Evolutionary conservation across 2,888 invertebrate species (phyloP).

Genomic region (Clostera curtula): DNA sequence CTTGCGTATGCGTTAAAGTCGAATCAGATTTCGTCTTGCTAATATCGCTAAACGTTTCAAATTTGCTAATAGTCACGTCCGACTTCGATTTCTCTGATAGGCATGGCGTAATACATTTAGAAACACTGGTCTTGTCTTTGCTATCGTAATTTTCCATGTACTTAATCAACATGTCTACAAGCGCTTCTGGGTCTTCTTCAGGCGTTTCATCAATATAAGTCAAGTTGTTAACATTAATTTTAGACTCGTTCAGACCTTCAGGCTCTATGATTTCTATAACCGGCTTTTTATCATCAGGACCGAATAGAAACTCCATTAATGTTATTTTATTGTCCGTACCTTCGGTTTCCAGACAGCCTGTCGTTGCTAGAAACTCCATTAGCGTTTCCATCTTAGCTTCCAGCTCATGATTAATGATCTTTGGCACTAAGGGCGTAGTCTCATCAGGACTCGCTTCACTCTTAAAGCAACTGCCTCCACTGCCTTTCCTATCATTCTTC

Average conservation of each 20-base stretch:
- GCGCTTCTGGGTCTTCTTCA: slow-evolving; percentile 52
- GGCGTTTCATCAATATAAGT: slow-evolving; percentile 66
- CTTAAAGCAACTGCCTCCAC: slow-evolving; percentile 60
- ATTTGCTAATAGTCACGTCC: slow-evolving; percentile 58
- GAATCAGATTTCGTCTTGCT: slow-evolving; percentile 69
- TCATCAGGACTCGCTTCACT: slow-evolving; percentile 53
- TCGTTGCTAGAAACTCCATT: slow-evolving; percentile 62
- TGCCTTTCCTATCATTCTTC: slow-evolving; percentile 57
- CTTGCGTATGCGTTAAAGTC: slow-evolving; percentile 60
- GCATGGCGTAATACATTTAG: slow-evolving; percentile 50
- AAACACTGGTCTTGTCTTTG: slow-evolving; percentile 44
- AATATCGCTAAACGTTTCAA: slow-evolving; percentile 61
- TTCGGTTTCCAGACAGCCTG: slow-evolving; percentile 56
- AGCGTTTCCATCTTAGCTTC: slow-evolving; percentile 69
- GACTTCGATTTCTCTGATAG: slow-evolving; percentile 66
- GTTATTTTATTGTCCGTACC: slow-evolving; percentile 59
- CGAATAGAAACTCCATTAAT: slow-evolving; percentile 66
- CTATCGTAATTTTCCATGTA: slow-evolving; percentile 61
- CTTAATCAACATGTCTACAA: slow-evolving; percentile 64
- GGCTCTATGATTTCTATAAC: slow-evolving; percentile 44
- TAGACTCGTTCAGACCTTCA: slow-evolving; percentile 48
- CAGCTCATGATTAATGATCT: slow-evolving; percentile 48
- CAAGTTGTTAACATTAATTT: slow-evolving; percentile 55
- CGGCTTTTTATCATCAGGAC: slow-evolving; percentile 51
- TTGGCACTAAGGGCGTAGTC: slow-evolving; percentile 38